Base-by-base conservation (phyloP, 2,113 vertebrate species). In the Hepsetus odoe region DNA sequence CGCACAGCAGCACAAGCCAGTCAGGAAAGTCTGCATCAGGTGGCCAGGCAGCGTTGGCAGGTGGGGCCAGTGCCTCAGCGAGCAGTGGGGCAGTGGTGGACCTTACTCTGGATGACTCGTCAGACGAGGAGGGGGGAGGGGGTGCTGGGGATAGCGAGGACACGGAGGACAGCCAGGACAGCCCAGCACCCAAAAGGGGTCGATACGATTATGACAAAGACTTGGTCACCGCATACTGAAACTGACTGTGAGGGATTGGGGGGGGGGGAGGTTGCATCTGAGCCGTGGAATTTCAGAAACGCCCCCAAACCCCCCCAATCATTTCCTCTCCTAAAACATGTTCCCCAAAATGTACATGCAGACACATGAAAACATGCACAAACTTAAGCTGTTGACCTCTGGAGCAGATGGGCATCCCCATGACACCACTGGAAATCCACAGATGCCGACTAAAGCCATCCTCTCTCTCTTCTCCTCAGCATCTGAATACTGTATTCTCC, bases 21-120 rank as follows among this genome's bases (percentile, higher is more conserved):
- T 95, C 95, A 0, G 96, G 94, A 66, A 96, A 97, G 79, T 93
- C 93, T 0, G 79, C 93, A 0, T 92, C 93, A 0, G 88, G 96
- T 0, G 93, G 94, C 28, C n/a, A 70, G 77, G 40, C 89, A 7
- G 87, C 84, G 49, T 85, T 69, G 44, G 72, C 85, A 2, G 90
- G 85, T 32, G 86, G 81, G 67, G 12, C 89, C 28, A 49, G 86
- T 2, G 76, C 56, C 42, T 69, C 87, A 13, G 13, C 94, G 77
- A 89, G 94, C 7, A 80, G 94, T 0, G 94, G 95, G 0, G 95
- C 94, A 0, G 96, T 99, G 24, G 96, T 98, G 86, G 97, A 99
- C 91, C 93, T 99, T 86, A 99, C 97, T 88, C 94, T 98, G 92
- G 97, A 99, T 91, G 96, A 96, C 90, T 97, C 95, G 0, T 98